Evolutionary conservation across 2,888 invertebrate species (phyloP), one percentile per base, ranked within the genome.

Genomic region (Microplitis deprimator): DNA sequence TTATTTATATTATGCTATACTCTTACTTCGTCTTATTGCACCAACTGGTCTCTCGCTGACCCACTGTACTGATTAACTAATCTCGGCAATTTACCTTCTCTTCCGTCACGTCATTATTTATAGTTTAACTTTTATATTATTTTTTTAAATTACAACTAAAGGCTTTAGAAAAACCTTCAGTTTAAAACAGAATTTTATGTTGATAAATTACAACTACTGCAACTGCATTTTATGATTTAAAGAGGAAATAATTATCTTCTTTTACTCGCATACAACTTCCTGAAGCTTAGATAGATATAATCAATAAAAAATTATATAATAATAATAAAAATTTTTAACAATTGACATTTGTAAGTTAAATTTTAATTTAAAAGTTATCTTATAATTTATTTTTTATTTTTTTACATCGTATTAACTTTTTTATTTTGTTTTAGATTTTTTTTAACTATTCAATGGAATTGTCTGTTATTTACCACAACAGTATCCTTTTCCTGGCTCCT

Each of bases 101-200:
- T 50, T 50, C 50, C 13, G 50, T 50, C 50, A 13, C 50, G 13
- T 50, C 13, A 50, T 50, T 50, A 50, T 50, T 50, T 13, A 50
- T 8, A 50, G 50, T 50, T 79, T 74, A 81, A 71, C 79, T 79
- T 70, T 86, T 85, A 77, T 86, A 86, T 70, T 50, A 50, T 50
- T 50, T 50, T 50, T 50, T 50, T 13, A 50, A 50, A 50, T 50
- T 50, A 13, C 5, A 50, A 13, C 50, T 50, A 8, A 50, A 13
- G 3, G 50, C 13, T 29, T 29, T 29, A 29, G 29, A 50, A 13
- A 50, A 50, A 13, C 50, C 6, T 10, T 50, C 13, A 20, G 20
- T 13, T 50, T 10, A 13, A 50, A 50, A 50, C 1, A 6, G 13
- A 13, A 50, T 50, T 29, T 50, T 50, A 50, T 50, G 8, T 87